These are phyloP conservation scores for Pipa parva DNA, from an alignment of 2,113 vertebrate species.

Conservation along the genomic window DNA sequence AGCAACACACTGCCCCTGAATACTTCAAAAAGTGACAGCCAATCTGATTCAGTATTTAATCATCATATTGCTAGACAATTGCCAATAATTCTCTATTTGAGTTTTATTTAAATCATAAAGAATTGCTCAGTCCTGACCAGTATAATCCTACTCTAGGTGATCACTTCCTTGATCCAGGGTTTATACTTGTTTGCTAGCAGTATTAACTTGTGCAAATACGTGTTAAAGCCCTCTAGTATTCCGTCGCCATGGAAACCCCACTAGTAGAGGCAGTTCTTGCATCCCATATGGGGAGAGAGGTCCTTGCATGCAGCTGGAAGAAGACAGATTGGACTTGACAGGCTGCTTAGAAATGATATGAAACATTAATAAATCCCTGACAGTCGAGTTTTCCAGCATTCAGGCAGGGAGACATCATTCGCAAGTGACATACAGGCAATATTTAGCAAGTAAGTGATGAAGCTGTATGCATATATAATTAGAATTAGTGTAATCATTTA, in stretches of 20 bases:
- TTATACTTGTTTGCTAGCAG: background rate
- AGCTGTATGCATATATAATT: background rate
- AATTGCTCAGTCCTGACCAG: too few relatives aligned
- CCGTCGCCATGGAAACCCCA: conserved; percentile 34
- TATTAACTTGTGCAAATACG: background rate
- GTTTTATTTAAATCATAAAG: too few relatives aligned
- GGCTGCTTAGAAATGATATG: conserved; percentile 37
- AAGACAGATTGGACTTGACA: conserved; percentile 39
- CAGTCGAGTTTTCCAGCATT: conserved; percentile 1
- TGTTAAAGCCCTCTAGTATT: background rate
- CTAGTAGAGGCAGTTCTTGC: conserved; percentile 21
- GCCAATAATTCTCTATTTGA: too few relatives aligned
- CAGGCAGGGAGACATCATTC: background rate
- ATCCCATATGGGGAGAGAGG: conserved; percentile 10
- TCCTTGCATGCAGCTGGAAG: background rate
- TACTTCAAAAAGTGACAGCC: too few relatives aligned
- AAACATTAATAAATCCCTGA: conserved; percentile 40
- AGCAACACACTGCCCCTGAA: too few relatives aligned
- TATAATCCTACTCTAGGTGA: background rate
- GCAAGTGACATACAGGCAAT: background rate
- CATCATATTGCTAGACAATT: too few relatives aligned
- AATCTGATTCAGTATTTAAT: too few relatives aligned
- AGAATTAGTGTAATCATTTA: conserved; percentile 1
- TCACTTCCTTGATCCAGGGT: background rate
- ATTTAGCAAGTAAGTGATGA: background rate